Evolutionary conservation across 2,113 vertebrate species (phyloP).

Genomic region (Mustela lutreola): DNA sequence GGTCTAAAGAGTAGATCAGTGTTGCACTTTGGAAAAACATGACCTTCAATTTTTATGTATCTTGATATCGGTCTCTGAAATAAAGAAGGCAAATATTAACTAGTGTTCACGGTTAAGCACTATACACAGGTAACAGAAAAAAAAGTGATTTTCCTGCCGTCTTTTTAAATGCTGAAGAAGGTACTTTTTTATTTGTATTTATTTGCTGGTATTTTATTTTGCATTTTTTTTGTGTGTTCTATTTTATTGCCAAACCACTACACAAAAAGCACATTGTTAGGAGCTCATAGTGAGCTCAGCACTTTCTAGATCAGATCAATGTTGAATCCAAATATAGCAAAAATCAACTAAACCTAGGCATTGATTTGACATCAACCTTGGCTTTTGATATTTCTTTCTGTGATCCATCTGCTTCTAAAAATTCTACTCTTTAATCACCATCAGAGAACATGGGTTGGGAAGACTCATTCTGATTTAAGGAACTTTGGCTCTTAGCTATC

Average conservation of each 20-base stretch:
- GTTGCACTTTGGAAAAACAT: slow-evolving; percentile 52
- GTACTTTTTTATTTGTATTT: neutral
- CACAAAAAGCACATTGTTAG: slow-evolving; percentile 49
- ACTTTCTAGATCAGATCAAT: slow-evolving; percentile 78
- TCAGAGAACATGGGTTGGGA: slow-evolving; percentile 61
- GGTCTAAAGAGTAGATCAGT: slow-evolving; percentile 3
- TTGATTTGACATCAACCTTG: slow-evolving; percentile 77
- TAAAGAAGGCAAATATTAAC: neutral
- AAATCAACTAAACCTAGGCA: slow-evolving; percentile 71
- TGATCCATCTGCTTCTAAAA: slow-evolving; percentile 77
- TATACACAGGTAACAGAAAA: neutral
- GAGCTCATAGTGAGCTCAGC: slow-evolving; percentile 38
- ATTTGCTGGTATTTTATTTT: slow-evolving; percentile 33
- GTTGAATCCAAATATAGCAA: slow-evolving; percentile 73
- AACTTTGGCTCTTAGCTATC: slow-evolving; percentile 4
- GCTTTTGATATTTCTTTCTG: slow-evolving; percentile 76
- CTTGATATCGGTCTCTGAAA: slow-evolving; percentile 41
- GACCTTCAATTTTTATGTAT: slow-evolving; percentile 35
- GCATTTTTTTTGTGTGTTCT: neutral
- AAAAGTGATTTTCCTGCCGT: neutral
- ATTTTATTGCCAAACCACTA: slow-evolving; percentile 19
- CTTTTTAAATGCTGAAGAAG: slow-evolving; percentile 30
- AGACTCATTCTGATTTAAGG: slow-evolving; percentile 59
- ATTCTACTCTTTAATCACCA: slow-evolving; percentile 73
- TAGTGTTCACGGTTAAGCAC: neutral